Conservation (phyloP, 35 echinoderm and acorn worm species). For the Strongylocentrotus purpuratus region DNA sequence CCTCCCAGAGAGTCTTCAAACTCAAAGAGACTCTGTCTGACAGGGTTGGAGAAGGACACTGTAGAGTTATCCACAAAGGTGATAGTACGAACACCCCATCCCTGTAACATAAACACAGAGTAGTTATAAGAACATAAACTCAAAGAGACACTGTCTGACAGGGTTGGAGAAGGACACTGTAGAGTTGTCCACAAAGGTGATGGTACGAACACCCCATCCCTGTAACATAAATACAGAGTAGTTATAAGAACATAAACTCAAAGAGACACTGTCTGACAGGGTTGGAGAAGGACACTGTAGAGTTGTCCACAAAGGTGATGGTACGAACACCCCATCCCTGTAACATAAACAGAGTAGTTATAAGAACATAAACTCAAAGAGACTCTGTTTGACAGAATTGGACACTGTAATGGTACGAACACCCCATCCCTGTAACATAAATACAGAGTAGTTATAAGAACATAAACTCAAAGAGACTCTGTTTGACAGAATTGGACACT, state of each 20-base stretch:
- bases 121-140: constrained; percentile 53
- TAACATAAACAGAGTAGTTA: neutral
- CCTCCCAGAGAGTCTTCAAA: constrained; percentile 97
- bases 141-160: constrained; percentile 93
- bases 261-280: constrained; percentile 93
- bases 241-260: too few relatives aligned
- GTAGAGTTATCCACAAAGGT: constrained; percentile 92
- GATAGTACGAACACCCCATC: constrained; percentile 93
- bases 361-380: constrained; percentile 99
- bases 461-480: too few relatives aligned
- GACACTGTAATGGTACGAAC: constrained; percentile 85
- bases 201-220: constrained; percentile 91
- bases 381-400: constrained; percentile 87
- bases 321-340: constrained; percentile 93
- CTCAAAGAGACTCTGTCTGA: constrained; percentile 95
- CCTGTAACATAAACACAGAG: constrained; percentile 40
- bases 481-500: too few relatives aligned
- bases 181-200: constrained; percentile 94
- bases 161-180: constrained; percentile 94
- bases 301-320: constrained; percentile 89
- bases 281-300: constrained; percentile 93
- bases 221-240: neutral
- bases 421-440: constrained; percentile 78
- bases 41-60: constrained; percentile 94
- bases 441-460: too few relatives aligned